phyloP scores from a whole-genome alignment of 2,797 vertebrate species.

The Sebastes aleutianus region DNA sequence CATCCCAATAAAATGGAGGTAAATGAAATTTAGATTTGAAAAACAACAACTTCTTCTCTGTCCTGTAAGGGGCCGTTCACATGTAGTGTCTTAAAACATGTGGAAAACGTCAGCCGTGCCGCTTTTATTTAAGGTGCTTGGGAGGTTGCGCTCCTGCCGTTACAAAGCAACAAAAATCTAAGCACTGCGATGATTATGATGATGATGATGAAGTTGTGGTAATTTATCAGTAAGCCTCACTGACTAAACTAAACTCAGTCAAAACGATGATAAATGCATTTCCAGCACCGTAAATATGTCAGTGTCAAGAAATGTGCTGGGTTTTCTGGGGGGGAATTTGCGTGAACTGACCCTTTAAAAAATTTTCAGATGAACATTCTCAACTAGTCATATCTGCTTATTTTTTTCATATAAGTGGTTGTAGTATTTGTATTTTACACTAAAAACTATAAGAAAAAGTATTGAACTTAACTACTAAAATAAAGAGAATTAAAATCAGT shows the following conservation, averaged over 20 bases:
- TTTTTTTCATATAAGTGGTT: background rate
- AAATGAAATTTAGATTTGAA: background rate
- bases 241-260: too few species aligned
- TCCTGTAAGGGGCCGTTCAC: too few species aligned
- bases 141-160: too few species aligned
- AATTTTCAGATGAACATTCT: background rate
- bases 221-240: too few species aligned
- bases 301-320: background rate
- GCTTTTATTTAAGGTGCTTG: too few species aligned
- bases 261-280: too few species aligned
- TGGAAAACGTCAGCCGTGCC: too few species aligned
- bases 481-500: background rate
- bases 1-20: background rate
- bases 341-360: background rate
- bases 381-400: background rate
- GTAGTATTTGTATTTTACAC: background rate
- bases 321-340: background rate
- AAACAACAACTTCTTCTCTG: background rate
- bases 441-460: background rate
- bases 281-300: too few species aligned
- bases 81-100: too few species aligned
- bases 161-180: too few species aligned
- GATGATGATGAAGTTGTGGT: too few species aligned
- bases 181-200: too few species aligned
- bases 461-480: background rate